These are phyloP conservation scores for Cosmia trapezina DNA, from an alignment of 2,888 invertebrate genomes.

Conservation along the genomic window DNA sequence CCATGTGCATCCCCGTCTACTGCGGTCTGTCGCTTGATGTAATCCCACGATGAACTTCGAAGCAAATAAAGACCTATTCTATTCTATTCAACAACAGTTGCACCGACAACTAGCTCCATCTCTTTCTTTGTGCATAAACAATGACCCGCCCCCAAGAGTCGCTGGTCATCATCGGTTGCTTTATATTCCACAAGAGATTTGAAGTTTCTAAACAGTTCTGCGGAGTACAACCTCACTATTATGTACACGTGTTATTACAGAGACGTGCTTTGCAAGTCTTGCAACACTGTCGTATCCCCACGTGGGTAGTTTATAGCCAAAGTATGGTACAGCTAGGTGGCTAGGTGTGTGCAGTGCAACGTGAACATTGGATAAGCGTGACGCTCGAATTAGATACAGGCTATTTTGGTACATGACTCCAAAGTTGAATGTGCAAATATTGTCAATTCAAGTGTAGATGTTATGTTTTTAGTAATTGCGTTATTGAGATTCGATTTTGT, in stretches of 20 bases:
- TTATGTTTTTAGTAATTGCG: neutral
- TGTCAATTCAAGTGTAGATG: conserved; percentile 18
- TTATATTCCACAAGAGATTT: conserved; percentile 23
- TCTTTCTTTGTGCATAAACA: neutral
- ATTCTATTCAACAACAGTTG: too few relatives aligned
- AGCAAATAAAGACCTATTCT: too few relatives aligned
- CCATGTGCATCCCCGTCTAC: neutral
- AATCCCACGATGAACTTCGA: too few relatives aligned
- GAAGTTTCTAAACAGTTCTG: neutral
- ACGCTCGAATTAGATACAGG: conserved; percentile 37
- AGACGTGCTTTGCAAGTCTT: conserved; percentile 31
- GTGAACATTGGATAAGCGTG: conserved; percentile 19
- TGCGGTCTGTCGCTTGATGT: neutral
- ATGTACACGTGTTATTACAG: conserved; percentile 32
- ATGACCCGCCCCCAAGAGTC: neutral
- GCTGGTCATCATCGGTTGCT: neutral
- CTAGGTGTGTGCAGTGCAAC: neutral
- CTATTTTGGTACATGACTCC: conserved; percentile 41
- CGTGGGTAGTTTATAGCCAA: conserved; percentile 28
- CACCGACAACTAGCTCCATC: neutral
- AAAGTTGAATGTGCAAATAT: conserved; percentile 28
- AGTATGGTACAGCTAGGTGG: neutral
- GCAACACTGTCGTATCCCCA: conserved; percentile 31
- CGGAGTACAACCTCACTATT: conserved; percentile 7
- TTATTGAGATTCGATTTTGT: neutral